phyloP scores from a whole-genome alignment of 2,888 invertebrate genomes.

The Metopia argyrocephala region DNA sequence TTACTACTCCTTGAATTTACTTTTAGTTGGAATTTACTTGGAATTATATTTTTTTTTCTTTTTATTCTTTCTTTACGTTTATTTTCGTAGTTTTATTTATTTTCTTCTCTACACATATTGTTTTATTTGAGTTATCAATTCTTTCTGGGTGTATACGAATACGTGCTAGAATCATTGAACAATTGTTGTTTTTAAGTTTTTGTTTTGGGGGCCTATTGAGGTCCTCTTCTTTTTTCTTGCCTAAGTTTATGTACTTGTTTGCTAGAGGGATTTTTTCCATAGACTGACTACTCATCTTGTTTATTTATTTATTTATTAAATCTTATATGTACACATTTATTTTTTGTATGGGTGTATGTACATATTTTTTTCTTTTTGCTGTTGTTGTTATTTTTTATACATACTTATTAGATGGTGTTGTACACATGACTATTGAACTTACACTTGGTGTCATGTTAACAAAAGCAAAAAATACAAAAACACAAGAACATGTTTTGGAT shows the following conservation, averaged over 20 bases:
- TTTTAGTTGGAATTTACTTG: background rate
- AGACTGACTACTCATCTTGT: background rate
- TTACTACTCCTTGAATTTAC: background rate
- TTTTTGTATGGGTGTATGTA: background rate
- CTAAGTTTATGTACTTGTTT: background rate
- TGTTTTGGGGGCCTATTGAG: background rate
- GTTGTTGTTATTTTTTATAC: background rate
- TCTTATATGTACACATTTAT: background rate
- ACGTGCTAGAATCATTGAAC: background rate
- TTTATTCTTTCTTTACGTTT: background rate
- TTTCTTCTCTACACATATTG: background rate
- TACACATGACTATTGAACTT: background rate
- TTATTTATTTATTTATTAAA: background rate
- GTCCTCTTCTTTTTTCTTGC: background rate
- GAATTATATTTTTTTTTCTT: background rate
- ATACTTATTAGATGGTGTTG: background rate
- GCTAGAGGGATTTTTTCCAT: background rate
- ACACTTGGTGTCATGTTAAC: slow-evolving; percentile 29
- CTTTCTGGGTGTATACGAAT: background rate
- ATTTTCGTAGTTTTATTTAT: background rate
- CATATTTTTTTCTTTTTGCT: background rate
- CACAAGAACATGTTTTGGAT: background rate
- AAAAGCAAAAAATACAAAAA: slow-evolving; percentile 14
- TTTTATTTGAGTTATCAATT: background rate
- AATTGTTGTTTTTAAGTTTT: background rate